These are phyloP conservation scores for Leucozona laternaria DNA, from an alignment of 2,888 invertebrate genomes.

Conservation along the genomic window DNA sequence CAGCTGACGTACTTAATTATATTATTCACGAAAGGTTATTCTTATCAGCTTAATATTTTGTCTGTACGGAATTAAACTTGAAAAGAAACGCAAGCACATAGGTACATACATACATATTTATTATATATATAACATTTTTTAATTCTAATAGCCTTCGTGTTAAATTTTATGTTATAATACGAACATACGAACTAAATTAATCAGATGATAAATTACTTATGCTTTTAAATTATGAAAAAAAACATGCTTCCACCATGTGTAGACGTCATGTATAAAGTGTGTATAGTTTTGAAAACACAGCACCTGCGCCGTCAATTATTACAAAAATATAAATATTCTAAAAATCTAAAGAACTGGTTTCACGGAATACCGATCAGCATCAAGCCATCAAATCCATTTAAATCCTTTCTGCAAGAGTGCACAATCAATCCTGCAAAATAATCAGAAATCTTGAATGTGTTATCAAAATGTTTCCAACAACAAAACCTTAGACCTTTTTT, in stretches of 20 bases:
- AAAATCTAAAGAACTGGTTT: slow-evolving; percentile 11
- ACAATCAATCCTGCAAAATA: background rate
- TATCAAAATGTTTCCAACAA: background rate
- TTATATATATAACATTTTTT: background rate
- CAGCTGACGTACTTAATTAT: background rate
- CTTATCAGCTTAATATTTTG: background rate
- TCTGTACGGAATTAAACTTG: background rate
- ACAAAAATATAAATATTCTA: slow-evolving; percentile 70
- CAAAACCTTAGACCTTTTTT: background rate
- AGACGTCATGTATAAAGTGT: slow-evolving; percentile 42
- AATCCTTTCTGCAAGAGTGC: background rate
- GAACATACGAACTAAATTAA: slow-evolving; percentile 13
- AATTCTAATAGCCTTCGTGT: slow-evolving; percentile 25
- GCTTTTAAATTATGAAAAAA: slow-evolving; percentile 22
- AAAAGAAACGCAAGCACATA: background rate
- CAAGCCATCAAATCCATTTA: background rate
- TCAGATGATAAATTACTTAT: slow-evolving; percentile 61
- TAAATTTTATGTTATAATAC: slow-evolving; percentile 1
- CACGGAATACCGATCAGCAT: background rate
- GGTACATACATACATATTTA: background rate
- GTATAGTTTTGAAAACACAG: slow-evolving; percentile 21
- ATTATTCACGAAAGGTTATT: background rate
- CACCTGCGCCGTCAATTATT: slow-evolving; percentile 48
- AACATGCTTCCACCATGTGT: slow-evolving; percentile 14
- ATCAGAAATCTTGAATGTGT: background rate